Evolutionary conservation across 2,797 vertebrate genomes (phyloP), one percentile per base, ranked within the genome.

Genomic region (Sciurus carolinensis): DNA sequence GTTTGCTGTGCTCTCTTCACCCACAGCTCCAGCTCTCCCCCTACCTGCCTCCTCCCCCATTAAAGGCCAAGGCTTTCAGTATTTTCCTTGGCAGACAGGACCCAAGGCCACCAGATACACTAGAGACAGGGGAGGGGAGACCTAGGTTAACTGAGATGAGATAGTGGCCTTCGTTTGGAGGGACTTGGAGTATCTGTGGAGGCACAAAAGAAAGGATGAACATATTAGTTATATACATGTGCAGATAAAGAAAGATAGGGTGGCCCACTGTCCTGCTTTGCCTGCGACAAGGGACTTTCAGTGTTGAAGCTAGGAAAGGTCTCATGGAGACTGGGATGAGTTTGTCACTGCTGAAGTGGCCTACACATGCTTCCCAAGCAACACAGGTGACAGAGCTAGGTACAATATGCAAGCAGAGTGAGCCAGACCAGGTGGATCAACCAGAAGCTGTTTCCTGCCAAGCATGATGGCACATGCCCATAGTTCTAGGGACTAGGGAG

Each of bases 41-140:
- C 3, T 2, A 5, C 76, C 12, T 20, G n/a, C 11, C 12, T 7
- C 11, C n/a, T 26, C 28, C 30, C 13, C 28, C 44, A 10, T 18
- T 83, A 57, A 92, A 95, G 92, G 95, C 67, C 79, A 85, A 59
- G 77, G 9, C 33, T 92, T 75, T 67, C 17, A 18, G n/a, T 24
- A 14, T 14, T 57, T 47, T 33, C 91, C 87, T 92, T 95, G 77
- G 66, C 12, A 30, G 72, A 69, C 36, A 39, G 52, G 64, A 77
- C 28, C 47, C 90, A 92, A 91, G 85, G 66, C 71, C 84, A 2
- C 69, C 52, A 17, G 64, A 66, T 94, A 42, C 17, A 52, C 72
- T 89, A 90, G 93, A 92, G 73, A 69, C 7, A 47, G 44, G 57
- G 22, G 14, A 5, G 26, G 42, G 54, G 57, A 24, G 79, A 59